Base-by-base conservation (phyloP, 2,113 vertebrate species). In the Catharus bicknelli region DNA sequence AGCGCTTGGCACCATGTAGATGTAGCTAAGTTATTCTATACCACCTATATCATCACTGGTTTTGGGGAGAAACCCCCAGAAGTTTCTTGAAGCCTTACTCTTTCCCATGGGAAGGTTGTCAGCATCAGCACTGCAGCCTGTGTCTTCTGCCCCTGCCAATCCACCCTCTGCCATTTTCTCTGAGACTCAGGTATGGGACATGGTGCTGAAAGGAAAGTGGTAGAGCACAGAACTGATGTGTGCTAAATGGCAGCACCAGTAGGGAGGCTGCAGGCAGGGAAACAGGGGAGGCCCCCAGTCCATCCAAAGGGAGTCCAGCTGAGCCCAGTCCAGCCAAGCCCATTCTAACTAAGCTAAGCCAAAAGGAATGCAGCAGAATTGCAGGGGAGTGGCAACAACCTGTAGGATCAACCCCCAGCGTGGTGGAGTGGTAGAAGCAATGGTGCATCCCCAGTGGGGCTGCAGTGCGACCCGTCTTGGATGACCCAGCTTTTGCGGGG, bases 341-440 rank as follows among this genome's bases (percentile, higher is more conserved):
- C 7, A 13, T 30, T 50, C 50, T 30, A 72, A 66, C 67, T 27
- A 36, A 64, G 59, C 38, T 32, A 36, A n/a, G n/a, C 45, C 19
- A 20, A 53, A 81, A 81, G 7, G 7, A 51, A 12, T 43, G 58
- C 20, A 64, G 76, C 14, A 43, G 38, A 66, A 38, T 13, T 19
- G 23, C n/a, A 45, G 61, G 22, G 25, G 81, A 74, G 32, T 51
- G n/a, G 22, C 53, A 59, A n/a, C 19, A 32, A 21, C 29, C n/a
- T n/a, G 16, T 27, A 7, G 53, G 45, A 51, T 36, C 29, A n/a
- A 9, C 5, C 5, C 19, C 53, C 27, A n/a, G 45, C 9, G 16
- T 3, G 2, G 27, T 0, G 0, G 22, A 45, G 18, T 0, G 1
- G 16, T n/a, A 25, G 53, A 45, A 45, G 53, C 1, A 3, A 23